phyloP scores from a whole-genome alignment of 1,140 invertebrate species.

The Oscheius sp. region DNA sequence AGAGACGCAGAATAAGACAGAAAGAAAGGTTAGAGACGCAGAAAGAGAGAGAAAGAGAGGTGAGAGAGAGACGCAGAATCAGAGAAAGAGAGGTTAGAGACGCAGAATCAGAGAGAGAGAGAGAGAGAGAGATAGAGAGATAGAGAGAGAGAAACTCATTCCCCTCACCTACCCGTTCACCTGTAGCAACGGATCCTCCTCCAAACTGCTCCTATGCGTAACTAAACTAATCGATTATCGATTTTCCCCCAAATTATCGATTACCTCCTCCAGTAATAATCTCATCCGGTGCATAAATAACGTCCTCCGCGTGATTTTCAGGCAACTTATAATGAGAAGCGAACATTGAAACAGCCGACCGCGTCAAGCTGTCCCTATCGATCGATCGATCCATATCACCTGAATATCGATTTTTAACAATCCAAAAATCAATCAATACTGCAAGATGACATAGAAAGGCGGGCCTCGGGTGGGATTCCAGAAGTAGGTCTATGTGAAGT shows the following conservation, averaged over 20 bases:
- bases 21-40: no score
- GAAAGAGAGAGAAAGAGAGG: no score
- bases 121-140: no score
- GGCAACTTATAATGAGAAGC: conserved; percentile 14
- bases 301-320: conserved; percentile 26
- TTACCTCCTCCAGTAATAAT: conserved; percentile 19
- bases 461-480: conserved; percentile 15
- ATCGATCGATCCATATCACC: neutral
- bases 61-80: no score
- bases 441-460: conserved; percentile 10
- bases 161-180: neutral
- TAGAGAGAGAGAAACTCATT: no score
- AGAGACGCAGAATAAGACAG: no score
- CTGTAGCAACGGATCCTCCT: conserved; percentile 1
- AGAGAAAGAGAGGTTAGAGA: no score
- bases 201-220: neutral
- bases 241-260: neutral
- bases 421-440: neutral
- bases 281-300: conserved; percentile 39
- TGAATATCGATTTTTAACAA: neutral
- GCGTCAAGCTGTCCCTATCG: conserved; percentile 28
- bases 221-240: neutral
- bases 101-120: no score
- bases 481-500: conserved; percentile 9
- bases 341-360: conserved; percentile 27